Evolutionary conservation across 2,888 invertebrate species (phyloP).

Genomic region (Unio pictorum): DNA sequence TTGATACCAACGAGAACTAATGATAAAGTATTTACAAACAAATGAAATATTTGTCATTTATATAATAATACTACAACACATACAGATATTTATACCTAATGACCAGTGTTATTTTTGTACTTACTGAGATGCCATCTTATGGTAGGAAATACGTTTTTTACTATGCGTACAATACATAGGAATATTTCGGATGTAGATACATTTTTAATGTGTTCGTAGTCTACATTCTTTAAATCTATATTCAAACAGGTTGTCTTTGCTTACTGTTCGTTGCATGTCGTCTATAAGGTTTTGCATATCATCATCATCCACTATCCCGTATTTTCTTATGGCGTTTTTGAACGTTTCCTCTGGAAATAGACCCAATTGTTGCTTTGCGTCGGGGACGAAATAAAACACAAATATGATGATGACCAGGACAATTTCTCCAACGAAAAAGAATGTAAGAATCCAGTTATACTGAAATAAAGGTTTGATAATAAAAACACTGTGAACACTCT

Average conservation of each 20-base stretch:
- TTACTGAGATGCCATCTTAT: too few species aligned
- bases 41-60: too few species aligned
- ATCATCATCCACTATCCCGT: slow-evolving; percentile 59
- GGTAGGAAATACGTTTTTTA: too few species aligned
- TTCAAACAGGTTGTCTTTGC: slow-evolving; percentile 3
- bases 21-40: too few species aligned
- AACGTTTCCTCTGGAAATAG: slow-evolving; percentile 61
- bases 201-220: background rate
- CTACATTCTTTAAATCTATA: background rate
- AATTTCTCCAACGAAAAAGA: slow-evolving; percentile 59
- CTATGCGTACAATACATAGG: too few species aligned
- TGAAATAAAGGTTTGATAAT: slow-evolving; percentile 28
- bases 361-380: slow-evolving; percentile 50
- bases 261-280: slow-evolving; percentile 62
- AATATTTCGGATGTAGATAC: background rate
- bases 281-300: slow-evolving; percentile 67
- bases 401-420: slow-evolving; percentile 59
- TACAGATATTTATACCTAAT: too few species aligned
- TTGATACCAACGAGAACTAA: too few species aligned
- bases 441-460: slow-evolving; percentile 57
- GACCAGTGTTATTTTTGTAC: too few species aligned
- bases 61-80: too few species aligned
- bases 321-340: slow-evolving; percentile 59
- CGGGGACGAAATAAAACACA: slow-evolving; percentile 63
- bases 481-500: too few species aligned